Conservation (phyloP, 2,797 vertebrate species). For the Rousettus madagascariensis region DNA sequence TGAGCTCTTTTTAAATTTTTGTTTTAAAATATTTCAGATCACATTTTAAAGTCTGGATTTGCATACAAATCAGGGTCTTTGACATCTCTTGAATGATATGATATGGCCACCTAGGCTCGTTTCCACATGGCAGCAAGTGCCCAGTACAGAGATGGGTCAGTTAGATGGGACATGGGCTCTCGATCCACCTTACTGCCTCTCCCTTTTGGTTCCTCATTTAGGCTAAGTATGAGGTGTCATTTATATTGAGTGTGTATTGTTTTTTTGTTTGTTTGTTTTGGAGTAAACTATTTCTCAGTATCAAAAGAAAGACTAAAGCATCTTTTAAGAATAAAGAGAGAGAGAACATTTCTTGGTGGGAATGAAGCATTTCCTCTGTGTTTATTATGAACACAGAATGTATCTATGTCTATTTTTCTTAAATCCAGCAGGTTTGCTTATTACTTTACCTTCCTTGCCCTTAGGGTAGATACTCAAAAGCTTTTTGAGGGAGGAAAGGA, state of each 20-base stretch:
- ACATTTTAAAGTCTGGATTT: not conserved
- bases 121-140: not conserved
- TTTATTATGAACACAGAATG: not conserved
- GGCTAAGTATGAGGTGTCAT: not conserved
- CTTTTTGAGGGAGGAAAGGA: not conserved
- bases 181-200: not conserved
- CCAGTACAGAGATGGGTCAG: not conserved
- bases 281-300: not conserved
- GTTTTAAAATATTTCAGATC: not conserved
- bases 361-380: not conserved
- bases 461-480: not conserved
- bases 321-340: not conserved
- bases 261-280: not conserved
- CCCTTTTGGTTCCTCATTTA: not conserved
- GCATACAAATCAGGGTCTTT: not conserved
- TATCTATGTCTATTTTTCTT: slow-evolving; percentile 15
- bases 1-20: not conserved
- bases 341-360: not conserved
- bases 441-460: not conserved
- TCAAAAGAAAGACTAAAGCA: not conserved
- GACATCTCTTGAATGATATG: not conserved
- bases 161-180: not conserved
- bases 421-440: not conserved
- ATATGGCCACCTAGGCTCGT: not conserved
- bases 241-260: not conserved